Conservation (phyloP, 2,797 vertebrate species). For the Acrocephalus scirpaceus region DNA sequence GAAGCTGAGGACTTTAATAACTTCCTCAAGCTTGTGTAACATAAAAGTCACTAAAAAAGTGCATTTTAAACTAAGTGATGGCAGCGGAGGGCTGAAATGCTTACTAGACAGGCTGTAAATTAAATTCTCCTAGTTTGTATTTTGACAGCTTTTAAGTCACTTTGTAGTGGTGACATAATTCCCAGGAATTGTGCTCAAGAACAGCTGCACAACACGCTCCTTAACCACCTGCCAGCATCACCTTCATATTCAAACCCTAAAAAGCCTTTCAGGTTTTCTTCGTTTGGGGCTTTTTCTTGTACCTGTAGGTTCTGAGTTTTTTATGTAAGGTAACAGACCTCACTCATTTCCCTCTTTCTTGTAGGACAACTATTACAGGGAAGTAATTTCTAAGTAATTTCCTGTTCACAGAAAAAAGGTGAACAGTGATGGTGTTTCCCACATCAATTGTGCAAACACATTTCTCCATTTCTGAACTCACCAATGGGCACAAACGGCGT, state of each 20-base stretch:
- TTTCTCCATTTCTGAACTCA: conserved; percentile 65
- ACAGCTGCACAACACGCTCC: neutral
- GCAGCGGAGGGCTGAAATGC: neutral
- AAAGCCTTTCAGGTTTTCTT: neutral
- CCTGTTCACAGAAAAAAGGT: neutral
- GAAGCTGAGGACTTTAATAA: neutral
- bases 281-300: accelerated
- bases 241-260: neutral
- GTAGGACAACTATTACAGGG: accelerated
- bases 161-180: accelerated
- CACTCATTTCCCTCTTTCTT: neutral
- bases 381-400: neutral
- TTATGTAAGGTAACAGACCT: neutral
- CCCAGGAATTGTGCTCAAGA: neutral
- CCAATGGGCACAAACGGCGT: conserved; percentile 90
- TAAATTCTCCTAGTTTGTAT: neutral
- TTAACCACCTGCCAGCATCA: neutral
- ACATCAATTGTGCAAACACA: accelerated
- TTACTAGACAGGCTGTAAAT: neutral
- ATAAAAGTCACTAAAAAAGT: neutral
- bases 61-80: neutral
- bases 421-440: neutral
- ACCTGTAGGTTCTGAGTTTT: neutral
- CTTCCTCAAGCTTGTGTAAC: neutral
- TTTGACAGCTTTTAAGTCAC: neutral